Evolutionary conservation across 2,797 vertebrate genomes (phyloP), one percentile per base, ranked within the genome.

Genomic region (Cyclura pinguis): DNA sequence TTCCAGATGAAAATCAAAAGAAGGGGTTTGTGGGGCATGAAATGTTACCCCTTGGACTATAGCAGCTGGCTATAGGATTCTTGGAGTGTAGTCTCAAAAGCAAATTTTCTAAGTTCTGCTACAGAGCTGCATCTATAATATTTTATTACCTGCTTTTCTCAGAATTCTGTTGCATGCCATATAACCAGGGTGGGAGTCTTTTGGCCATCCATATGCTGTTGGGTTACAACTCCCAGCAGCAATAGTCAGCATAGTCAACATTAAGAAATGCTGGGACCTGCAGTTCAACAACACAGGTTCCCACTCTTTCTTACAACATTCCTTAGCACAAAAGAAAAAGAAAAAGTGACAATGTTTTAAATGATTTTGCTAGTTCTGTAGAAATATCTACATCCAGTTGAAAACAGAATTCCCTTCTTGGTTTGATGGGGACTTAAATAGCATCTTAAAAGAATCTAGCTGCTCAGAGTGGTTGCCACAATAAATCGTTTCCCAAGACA

Each of bases 371-470:
- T 76, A 38, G 16, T 35, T 35, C n/a, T 74, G 72, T 74, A 55
- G n/a, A 73, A 18, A 27, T 64, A 10, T 24, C 47, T 86, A 62
- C 52, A 85, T 27, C 27, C 35, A 59, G 32, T 6, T 73, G 69
- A 57, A 88, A 88, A 87, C 84, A 80, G 72, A 55, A 32, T 2
- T 24, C 22, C 55, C 72, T 47, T 35, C 89, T n/a, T 47, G 69
- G 86, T 90, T 78, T 78, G 29, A 3, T 64, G 52, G 1, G 74
- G 29, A 85, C 35, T 86, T 89, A 52, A 84, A 64, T 82, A 14
- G 62, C 1, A 67, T 52, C 82, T 64, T 80, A 80, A 92, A 90
- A 69, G 78, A 92, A 91, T 74, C 4, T 22, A 92, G 76, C 38
- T 80, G 35, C 27, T 88, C 67, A 12, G 7, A 80, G 6, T 2